Conservation (phyloP, 2,797 vertebrate species). For the Typhlichthys subterraneus region DNA sequence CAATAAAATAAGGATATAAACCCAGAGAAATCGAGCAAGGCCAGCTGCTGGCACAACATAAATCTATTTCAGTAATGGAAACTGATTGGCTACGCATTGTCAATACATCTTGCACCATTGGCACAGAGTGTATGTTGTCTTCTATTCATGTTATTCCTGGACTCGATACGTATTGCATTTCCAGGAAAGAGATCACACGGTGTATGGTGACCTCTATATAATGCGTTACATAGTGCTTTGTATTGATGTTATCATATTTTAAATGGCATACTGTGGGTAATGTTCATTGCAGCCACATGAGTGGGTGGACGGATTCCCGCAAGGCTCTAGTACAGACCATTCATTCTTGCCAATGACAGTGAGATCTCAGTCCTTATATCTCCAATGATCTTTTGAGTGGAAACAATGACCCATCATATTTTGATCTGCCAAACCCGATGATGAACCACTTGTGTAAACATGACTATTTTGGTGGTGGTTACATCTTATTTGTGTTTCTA, state of each 20-base stretch:
- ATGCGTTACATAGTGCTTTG: neutral
- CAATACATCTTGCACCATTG: neutral
- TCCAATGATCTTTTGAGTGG: slow-evolving; percentile 10
- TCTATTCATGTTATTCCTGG: too few relatives aligned
- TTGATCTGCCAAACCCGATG: slow-evolving; percentile 37
- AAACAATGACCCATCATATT: slow-evolving; percentile 9
- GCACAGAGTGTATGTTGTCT: too few relatives aligned
- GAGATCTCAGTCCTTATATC: neutral
- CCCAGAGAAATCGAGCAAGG: neutral
- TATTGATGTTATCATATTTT: slow-evolving; percentile 7
- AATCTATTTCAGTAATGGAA: neutral
- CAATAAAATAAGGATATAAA: slow-evolving; percentile 12
- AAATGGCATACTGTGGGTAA: slow-evolving; percentile 18
- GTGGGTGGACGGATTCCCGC: neutral
- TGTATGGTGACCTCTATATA: slow-evolving; percentile 4
- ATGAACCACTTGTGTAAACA: slow-evolving; percentile 1
- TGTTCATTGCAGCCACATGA: slow-evolving; percentile 1
- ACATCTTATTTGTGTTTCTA: too few relatives aligned
- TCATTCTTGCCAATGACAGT: slow-evolving; percentile 22
- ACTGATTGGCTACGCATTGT: neutral
- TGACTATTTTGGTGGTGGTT: too few relatives aligned
- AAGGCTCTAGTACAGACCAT: neutral
- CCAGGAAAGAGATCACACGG: neutral
- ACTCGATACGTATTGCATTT: too few relatives aligned
- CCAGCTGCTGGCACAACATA: neutral